Evolutionary conservation across 2,797 vertebrate genomes (phyloP), one percentile per base, ranked within the genome.

Genomic region (Girardinus metallicus): DNA sequence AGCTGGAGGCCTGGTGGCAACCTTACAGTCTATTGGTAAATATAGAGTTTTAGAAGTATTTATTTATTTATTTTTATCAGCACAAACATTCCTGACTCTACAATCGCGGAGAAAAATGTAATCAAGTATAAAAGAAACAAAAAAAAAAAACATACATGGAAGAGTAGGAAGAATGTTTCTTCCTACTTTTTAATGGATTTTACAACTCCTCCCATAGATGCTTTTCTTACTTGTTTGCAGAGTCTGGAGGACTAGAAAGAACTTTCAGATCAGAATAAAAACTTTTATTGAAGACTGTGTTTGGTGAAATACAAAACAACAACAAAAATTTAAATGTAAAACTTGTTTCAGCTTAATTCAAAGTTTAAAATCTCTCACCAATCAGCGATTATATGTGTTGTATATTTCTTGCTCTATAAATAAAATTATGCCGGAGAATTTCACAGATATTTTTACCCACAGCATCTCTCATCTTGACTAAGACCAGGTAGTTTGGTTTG

Each of bases 11-110:
- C 1, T 68, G 13, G 44, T 89, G 46, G 81, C 82, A 12, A 12
- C 64, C n/a, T 18, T 89, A 23, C 84, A 84, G n/a, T 81, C 82
- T 36, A 1, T 51, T 57, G 76, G 81, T 83, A 76, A 81, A 41
- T 18, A 1, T 29, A 6, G 34, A 8, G 15, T 36, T 9, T 60
- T 9, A 55, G 12, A 13, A 60, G 13, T 43, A 2, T 43, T 13
- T 44, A 13, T 13, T 43, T 43, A 0, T 43, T 10, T 7, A 12
- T n/a, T 29, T 29, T 12, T 13, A 49, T 49, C 18, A 49, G 18
- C 47, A 8, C 16, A 21, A 49, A 49, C 16, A 49, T 1, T 49
- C 18, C 18, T 18, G 55, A 29, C 9, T 57, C 26, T 60, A 60
- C 11, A 29, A n/a, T 29, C 3, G 0, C 13, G 4, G 12, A 46